Evolutionary conservation across 2,113 vertebrate genomes (phyloP).

Genomic region (Platysternon megacephalum): DNA sequence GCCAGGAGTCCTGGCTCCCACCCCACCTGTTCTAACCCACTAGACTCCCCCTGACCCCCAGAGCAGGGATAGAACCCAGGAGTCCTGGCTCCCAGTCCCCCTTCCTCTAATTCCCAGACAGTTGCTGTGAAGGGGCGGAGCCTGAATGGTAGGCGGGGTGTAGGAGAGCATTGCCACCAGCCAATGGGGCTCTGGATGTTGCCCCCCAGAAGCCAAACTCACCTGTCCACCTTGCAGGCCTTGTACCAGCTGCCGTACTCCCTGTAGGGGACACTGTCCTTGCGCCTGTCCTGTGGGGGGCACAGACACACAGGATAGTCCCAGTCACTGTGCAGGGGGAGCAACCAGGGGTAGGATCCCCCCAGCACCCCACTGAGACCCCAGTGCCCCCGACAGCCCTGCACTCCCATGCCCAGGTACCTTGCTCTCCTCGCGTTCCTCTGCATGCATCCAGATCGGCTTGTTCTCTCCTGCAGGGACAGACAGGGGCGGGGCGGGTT

Average conservation of each 20-base stretch:
- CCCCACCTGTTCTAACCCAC: background rate
- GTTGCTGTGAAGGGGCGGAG: background rate
- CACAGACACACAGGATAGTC: background rate
- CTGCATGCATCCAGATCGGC: conserved; percentile 94
- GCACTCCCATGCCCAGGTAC: conserved; percentile 48
- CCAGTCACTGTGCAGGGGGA: background rate
- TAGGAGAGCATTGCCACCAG: background rate
- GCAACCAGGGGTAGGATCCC: background rate
- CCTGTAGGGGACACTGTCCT: conserved; percentile 80
- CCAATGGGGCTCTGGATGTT: too few species aligned
- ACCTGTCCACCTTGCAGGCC: conserved; percentile 93
- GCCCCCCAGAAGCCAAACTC: background rate
- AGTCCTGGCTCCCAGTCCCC: background rate
- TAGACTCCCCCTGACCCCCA: too few species aligned
- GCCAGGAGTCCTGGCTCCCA: background rate
- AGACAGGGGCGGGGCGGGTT: background rate
- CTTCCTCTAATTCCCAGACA: background rate
- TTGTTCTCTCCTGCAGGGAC: conserved; percentile 87
- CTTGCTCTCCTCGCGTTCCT: conserved; percentile 92
- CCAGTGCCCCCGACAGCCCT: background rate
- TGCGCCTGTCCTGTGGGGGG: conserved; percentile 77
- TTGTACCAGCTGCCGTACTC: conserved; percentile 93
- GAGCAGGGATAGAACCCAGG: too few species aligned
- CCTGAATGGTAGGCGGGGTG: background rate
- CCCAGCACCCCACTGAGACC: background rate